Conservation (phyloP, 2,113 vertebrate genomes). For the Salvator merianae region DNA sequence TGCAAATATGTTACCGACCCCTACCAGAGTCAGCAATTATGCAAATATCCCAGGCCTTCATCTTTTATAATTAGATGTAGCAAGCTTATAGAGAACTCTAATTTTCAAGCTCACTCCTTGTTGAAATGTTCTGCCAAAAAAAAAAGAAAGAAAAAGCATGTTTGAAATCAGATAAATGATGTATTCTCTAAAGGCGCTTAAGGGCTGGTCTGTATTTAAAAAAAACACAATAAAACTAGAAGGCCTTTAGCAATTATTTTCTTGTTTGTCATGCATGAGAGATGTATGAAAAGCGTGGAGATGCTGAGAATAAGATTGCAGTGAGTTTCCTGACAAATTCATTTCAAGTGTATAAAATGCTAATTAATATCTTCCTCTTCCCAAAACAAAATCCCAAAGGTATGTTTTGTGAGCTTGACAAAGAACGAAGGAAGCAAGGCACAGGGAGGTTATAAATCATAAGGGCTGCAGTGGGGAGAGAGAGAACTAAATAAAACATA, state of each 20-base stretch:
- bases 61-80: conserved; percentile 82
- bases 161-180: conserved; percentile 64
- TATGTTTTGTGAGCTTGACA: conserved; percentile 41
- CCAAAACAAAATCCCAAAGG: conserved; percentile 46
- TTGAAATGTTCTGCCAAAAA: conserved; percentile 52
- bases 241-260: conserved; percentile 60
- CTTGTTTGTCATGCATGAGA: conserved; percentile 69
- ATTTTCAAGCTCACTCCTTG: conserved; percentile 62
- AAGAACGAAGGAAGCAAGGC: conserved; percentile 4
- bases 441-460: neutral
- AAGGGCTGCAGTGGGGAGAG: neutral
- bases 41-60: conserved; percentile 81
- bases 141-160: conserved; percentile 34
- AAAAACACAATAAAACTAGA: conserved; percentile 24
- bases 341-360: conserved; percentile 56
- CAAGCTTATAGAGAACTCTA: conserved; percentile 71
- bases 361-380: conserved; percentile 59
- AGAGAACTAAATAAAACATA: neutral
- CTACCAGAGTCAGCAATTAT: conserved; percentile 82
- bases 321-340: conserved; percentile 59
- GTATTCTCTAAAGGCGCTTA: conserved; percentile 59
- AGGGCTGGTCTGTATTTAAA: conserved; percentile 57
- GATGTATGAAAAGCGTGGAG: conserved; percentile 61
- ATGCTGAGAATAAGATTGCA: conserved; percentile 59
- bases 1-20: conserved; percentile 85